Conservation (phyloP, 2,888 invertebrate species). For the Busseola fusca region DNA sequence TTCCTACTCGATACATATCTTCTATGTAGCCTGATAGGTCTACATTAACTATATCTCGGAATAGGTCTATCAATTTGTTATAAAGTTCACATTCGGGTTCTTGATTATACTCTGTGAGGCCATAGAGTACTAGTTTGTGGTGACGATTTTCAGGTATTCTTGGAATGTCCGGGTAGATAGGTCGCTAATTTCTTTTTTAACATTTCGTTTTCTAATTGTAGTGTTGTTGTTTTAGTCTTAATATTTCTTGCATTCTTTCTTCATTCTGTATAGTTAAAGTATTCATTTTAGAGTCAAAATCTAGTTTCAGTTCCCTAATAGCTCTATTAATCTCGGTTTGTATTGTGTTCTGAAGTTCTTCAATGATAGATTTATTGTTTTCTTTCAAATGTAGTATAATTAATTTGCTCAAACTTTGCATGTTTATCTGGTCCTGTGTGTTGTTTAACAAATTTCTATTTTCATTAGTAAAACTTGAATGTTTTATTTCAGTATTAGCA, state of each 20-base stretch:
- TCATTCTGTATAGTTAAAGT: too few species aligned
- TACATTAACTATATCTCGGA: slow-evolving; percentile 2
- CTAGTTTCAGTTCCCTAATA: too few species aligned
- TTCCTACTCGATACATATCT: slow-evolving; percentile 10
- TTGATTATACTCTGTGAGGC: too few species aligned
- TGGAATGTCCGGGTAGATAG: background rate
- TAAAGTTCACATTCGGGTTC: slow-evolving; percentile 4
- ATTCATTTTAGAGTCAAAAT: too few species aligned
- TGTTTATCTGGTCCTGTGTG: too few species aligned
- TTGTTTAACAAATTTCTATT: too few species aligned
- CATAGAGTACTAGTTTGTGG: slow-evolving; percentile 3
- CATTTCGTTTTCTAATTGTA: background rate
- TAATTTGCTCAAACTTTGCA: too few species aligned
- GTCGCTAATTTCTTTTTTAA: background rate
- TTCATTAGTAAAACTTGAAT: too few species aligned
- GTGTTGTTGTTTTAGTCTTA: background rate
- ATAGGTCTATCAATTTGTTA: slow-evolving; percentile 2
- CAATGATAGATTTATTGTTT: too few species aligned
- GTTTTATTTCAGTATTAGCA: slow-evolving; percentile 1
- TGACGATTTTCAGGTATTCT: background rate
- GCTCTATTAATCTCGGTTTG: background rate
- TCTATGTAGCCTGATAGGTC: too few species aligned
- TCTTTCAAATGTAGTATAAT: too few species aligned
- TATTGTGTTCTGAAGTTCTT: slow-evolving; percentile 21
- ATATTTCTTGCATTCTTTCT: slow-evolving; percentile 5